Evolutionary conservation across 2,113 vertebrate genomes (phyloP).

Genomic region (Melanerpes aurifrons): DNA sequence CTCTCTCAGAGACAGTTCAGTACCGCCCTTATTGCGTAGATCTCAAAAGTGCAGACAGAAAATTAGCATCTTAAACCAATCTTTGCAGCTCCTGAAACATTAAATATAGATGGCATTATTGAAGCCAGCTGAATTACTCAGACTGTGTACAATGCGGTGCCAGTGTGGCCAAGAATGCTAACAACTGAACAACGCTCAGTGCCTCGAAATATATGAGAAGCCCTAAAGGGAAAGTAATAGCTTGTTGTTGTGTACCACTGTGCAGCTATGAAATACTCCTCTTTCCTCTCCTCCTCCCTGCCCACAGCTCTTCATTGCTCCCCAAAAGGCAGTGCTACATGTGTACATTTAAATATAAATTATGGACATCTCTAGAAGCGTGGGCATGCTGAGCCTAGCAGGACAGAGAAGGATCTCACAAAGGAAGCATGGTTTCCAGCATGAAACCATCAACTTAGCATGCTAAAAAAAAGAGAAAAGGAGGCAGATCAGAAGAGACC

Average conservation of each 20-base stretch:
- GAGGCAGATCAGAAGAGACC: background rate
- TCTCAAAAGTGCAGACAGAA: conserved; percentile 47
- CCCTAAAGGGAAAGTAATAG: conserved; percentile 39
- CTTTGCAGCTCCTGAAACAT: conserved; percentile 48
- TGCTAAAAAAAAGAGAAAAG: background rate
- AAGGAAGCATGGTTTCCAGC: conserved; percentile 2
- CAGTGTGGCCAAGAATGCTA: conserved; percentile 53
- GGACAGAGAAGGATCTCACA: background rate
- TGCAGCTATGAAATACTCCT: background rate
- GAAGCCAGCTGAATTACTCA: conserved; percentile 61
- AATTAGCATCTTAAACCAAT: conserved; percentile 70
- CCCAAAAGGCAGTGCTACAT: background rate
- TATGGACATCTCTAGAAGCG: background rate
- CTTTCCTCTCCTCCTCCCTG: background rate
- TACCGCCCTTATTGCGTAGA: conserved; percentile 1
- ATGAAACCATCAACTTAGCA: background rate
- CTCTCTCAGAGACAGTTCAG: conserved; percentile 7
- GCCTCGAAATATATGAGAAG: conserved; percentile 7
- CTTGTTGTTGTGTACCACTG: background rate
- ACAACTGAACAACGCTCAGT: background rate
- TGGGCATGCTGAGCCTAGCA: background rate
- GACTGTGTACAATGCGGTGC: conserved; percentile 38
- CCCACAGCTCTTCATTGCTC: background rate
- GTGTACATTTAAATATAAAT: conserved; percentile 1
- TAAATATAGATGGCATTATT: conserved; percentile 67